phyloP scores from a whole-genome alignment of 1,140 invertebrate genomes.

The Galendromus occidentalis region DNA sequence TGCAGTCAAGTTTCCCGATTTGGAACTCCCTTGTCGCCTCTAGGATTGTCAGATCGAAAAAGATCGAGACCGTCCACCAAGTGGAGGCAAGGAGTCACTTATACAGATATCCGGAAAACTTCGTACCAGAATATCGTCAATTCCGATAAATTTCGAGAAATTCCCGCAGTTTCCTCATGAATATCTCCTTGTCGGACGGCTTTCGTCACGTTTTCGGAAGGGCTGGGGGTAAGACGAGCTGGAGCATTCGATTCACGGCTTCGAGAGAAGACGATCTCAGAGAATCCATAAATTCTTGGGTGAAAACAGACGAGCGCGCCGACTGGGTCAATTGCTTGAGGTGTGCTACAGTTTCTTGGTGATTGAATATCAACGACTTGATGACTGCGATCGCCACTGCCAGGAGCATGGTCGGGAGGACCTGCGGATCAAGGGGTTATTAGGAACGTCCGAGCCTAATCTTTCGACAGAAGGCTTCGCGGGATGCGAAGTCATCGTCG shows the following conservation, averaged over 20 bases:
- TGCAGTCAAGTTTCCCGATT: no score
- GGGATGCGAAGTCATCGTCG: neutral
- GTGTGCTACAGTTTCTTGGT: neutral
- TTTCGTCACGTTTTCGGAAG: neutral
- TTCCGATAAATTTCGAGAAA: no score
- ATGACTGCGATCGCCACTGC: neutral
- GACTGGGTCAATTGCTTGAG: neutral
- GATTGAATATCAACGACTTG: neutral
- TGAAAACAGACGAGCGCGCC: neutral
- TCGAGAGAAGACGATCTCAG: neutral
- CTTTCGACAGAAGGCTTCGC: neutral
- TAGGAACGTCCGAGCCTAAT: no score
- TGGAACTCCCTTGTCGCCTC: no score
- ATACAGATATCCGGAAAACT: no score
- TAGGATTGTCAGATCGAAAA: no score
- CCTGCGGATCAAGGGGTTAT: neutral
- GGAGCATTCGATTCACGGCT: neutral
- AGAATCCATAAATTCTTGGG: neutral
- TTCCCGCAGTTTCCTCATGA: no score
- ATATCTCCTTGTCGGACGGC: no score
- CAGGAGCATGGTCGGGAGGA: neutral
- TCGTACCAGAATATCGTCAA: no score
- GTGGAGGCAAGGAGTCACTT: no score
- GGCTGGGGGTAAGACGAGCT: neutral
- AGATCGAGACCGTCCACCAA: no score